Conservation (phyloP, 2,888 invertebrate genomes). For the Pachydiplax longipennis region DNA sequence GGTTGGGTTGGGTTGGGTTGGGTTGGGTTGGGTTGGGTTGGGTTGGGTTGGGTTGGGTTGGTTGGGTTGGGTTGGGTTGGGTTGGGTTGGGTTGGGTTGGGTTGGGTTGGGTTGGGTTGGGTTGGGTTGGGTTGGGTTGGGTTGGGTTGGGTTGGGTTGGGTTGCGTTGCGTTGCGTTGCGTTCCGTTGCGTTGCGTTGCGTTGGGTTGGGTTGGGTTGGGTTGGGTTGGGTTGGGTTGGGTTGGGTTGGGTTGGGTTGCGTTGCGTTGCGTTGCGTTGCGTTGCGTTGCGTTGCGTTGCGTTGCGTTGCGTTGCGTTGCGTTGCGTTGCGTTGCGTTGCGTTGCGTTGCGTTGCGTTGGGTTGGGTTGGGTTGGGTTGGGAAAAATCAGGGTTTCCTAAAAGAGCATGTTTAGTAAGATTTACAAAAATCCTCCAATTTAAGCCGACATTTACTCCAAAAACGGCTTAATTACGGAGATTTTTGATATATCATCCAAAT, state of each 20-base stretch:
- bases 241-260: slow-evolving; percentile 1
- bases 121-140: slow-evolving; percentile 51
- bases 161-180: slow-evolving; percentile 1
- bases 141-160: slow-evolving; percentile 41
- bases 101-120: slow-evolving; percentile 54
- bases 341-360: slow-evolving; percentile 1
- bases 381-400: too few relatives aligned
- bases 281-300: slow-evolving; percentile 1
- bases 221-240: slow-evolving; percentile 1
- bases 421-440: too few relatives aligned
- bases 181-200: slow-evolving; percentile 1
- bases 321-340: slow-evolving; percentile 1
- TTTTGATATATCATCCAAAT: too few relatives aligned
- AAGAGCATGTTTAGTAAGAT: too few relatives aligned
- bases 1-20: slow-evolving; percentile 49
- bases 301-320: slow-evolving; percentile 1
- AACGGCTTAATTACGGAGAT: too few relatives aligned
- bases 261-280: slow-evolving; percentile 1
- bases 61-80: too few relatives aligned
- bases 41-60: too few relatives aligned
- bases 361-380: too few relatives aligned
- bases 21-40: slow-evolving; percentile 52
- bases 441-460: too few relatives aligned
- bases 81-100: slow-evolving; percentile 51
- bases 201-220: slow-evolving; percentile 1